These are phyloP conservation scores for Anguilla megastoma DNA, from an alignment of 2,797 vertebrate species.

Conservation along the genomic window DNA sequence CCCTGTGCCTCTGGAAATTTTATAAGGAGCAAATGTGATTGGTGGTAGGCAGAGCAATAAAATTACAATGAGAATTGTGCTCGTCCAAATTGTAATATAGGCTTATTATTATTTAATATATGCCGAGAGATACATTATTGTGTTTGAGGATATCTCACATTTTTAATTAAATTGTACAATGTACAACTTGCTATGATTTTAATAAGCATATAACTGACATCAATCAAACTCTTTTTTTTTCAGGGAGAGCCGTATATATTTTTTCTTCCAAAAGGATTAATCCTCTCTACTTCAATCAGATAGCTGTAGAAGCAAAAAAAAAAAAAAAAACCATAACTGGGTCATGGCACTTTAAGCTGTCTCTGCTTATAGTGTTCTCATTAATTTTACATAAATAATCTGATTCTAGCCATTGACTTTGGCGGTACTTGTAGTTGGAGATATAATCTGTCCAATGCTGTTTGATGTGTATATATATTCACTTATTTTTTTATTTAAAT, in stretches of 20 bases:
- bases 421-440: slow-evolving; percentile 44
- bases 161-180: slow-evolving; percentile 41
- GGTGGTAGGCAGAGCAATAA: not conserved
- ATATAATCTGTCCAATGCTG: slow-evolving; percentile 39
- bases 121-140: not conserved
- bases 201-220: slow-evolving; percentile 34
- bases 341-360: slow-evolving; percentile 42
- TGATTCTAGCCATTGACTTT: slow-evolving; percentile 44
- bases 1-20: not conserved
- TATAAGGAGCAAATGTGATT: not conserved
- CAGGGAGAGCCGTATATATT: not conserved
- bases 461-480: slow-evolving; percentile 22
- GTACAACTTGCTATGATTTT: slow-evolving; percentile 35
- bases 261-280: slow-evolving; percentile 28
- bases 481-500: slow-evolving; percentile 31
- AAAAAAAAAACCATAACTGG: slow-evolving; percentile 41
- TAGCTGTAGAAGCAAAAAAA: slow-evolving; percentile 35
- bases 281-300: slow-evolving; percentile 41
- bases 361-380: slow-evolving; percentile 50
- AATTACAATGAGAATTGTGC: not conserved
- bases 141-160: slow-evolving; percentile 23
- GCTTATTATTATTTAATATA: slow-evolving; percentile 24
- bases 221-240: slow-evolving; percentile 30
- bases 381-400: slow-evolving; percentile 55
- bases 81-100: slow-evolving; percentile 27